Evolutionary conservation across 2,888 invertebrate species (phyloP), one percentile per base, ranked within the genome.

Genomic region (Epinotia demarniana): DNA sequence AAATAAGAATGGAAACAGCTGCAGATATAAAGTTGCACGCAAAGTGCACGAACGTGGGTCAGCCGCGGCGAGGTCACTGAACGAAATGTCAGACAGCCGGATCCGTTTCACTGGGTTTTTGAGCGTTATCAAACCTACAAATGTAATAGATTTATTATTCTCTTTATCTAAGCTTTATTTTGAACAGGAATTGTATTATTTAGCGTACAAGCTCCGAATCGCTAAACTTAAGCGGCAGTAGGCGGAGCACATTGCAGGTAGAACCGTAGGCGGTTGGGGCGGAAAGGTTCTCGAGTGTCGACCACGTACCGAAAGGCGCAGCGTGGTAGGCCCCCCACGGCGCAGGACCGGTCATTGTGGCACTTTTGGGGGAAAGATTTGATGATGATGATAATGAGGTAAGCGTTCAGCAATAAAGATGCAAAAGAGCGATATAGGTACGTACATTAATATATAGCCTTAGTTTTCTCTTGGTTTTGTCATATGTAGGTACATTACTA

Each of bases 81-180:
- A 87, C 87, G 85, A 90, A 93, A 93, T 93, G 92, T 89, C 92
- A 92, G 85, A 75, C 80, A 85, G 82, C 84, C 86, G 87, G 88
- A 92, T 92, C 89, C 87, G 86, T 88, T 88, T 89, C 85, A 87
- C 83, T 88, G 75, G 67, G 61, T 78, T 66, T 72, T 78, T 72
- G 63, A 69, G 72, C 67, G 73, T 72, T 78, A 72, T 77, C 74
- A 67, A 72, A 61, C 43, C 33, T 55, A 67, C 60, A 53, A 69
- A 69, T 62, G 58, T 74, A 19, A 57, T 33, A 74, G 63, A 60
- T 43, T 23, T 72, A 63, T 63, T 63, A 57, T 19, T 53, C 12
- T 62, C 33, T 13, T 53, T n/a, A 16, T 8, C 8, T n/a, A 33
- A n/a, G n/a, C n/a, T n/a, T n/a, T n/a, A n/a, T 1, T 23, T 2